Base-by-base conservation (phyloP, 2,888 invertebrate genomes). In the Scotopteryx bipunctaria region DNA sequence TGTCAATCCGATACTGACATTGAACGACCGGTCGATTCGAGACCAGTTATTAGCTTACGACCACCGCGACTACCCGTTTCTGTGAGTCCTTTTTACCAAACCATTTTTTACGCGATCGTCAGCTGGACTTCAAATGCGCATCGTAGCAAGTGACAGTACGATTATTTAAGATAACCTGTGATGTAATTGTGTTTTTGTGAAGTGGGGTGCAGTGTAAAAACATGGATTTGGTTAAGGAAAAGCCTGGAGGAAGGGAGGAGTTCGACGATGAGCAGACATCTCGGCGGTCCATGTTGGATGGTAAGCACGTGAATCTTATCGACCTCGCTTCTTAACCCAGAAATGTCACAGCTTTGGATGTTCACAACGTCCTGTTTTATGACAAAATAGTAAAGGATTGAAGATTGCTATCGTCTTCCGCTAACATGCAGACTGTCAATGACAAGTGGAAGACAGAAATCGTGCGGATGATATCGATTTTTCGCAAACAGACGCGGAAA, bases 1-100 rank as follows among this genome's bases (percentile, higher is more conserved):
- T 81, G 86, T 78, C 81, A 85, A 81, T 78, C 82, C 86, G 78
- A 83, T 88, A 84, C 83, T 87, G 89, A 88, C 88, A 90, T 89
- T 90, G 89, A 83, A 79, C 78, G 81, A 71, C 76, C 76, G 76
- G 75, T 78, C 75, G 75, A 78, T 81, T 78, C 77, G 72, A 66
- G 69, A 76, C 78, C 81, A 86, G 88, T 88, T 83, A 85, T 83
- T 84, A 77, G 76, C 82, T 72, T 74, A 77, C 83, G 57, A 76
- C 76, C 77, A 80, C 65, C 69, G 78, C 74, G 81, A 69, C 73
- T 78, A 79, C 42, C 32, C 42, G 42, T 15, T 32, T 32, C 32
- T 21, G 31, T 36, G 21, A 17, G 48, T 60, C 69, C 67, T 70
- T 67, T 62, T 47, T 45, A 59, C 50, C 4, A 56, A 58, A 52